Evolutionary conservation across 2,888 invertebrate genomes (phyloP).

Genomic region (Therioaphis trifolii): DNA sequence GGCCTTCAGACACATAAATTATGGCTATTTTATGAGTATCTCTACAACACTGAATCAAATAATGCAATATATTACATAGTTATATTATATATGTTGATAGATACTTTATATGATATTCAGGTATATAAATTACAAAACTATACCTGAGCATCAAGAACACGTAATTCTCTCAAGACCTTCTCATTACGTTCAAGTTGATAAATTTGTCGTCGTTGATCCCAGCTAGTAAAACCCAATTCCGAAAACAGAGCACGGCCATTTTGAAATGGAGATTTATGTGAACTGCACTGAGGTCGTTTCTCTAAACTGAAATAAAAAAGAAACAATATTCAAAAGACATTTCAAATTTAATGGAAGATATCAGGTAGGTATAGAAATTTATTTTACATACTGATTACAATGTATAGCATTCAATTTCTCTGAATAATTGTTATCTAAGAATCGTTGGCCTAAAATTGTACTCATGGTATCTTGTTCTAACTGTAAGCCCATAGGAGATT

Average conservation of each 20-base stretch:
- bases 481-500: constrained; percentile 79
- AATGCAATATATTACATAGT: constrained; percentile 10
- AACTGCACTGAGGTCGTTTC: constrained; percentile 56
- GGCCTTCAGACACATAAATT: constrained; percentile 96
- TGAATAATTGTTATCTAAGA: constrained; percentile 83
- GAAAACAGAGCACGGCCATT: constrained; percentile 89
- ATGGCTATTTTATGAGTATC: constrained; percentile 97
- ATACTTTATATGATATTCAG: not conserved
- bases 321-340: no score
- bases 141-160: constrained; percentile 91
- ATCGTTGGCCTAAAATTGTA: constrained; percentile 84
- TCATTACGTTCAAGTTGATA: constrained; percentile 90
- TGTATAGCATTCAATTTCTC: constrained; percentile 36
- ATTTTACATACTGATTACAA: constrained; percentile 6
- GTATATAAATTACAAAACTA: not conserved
- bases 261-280: constrained; percentile 75
- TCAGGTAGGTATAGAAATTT: no score
- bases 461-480: constrained; percentile 88
- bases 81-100: not conserved
- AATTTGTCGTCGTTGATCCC: constrained; percentile 86
- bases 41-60: constrained; percentile 75
- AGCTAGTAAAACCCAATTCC: constrained; percentile 89
- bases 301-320: constrained; percentile 48
- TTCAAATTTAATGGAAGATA: no score
- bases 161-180: constrained; percentile 86